Conservation (phyloP, 2,888 invertebrate genomes). For the Apantesis nais region DNA sequence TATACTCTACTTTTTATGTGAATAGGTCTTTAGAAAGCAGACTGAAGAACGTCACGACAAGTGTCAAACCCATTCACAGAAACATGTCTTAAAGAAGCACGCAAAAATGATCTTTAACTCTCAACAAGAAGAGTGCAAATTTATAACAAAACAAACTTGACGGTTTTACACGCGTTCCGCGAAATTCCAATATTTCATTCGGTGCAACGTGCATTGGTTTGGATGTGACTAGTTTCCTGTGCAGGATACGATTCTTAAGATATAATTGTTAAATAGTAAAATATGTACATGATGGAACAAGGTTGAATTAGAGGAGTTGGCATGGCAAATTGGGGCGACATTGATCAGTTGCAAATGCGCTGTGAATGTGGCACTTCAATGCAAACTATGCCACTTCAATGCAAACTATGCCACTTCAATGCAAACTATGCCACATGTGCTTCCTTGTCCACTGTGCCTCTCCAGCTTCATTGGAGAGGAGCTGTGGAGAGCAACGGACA, state of each 20-base stretch:
- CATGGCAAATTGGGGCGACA: no score
- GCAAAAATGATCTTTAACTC: slow-evolving; percentile 41
- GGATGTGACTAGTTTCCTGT: slow-evolving; percentile 42
- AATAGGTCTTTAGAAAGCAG: slow-evolving; percentile 39
- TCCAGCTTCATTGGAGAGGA: no score
- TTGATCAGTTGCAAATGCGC: no score
- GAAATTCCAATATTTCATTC: slow-evolving; percentile 71
- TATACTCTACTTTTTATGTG: slow-evolving; percentile 25
- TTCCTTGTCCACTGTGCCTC: no score
- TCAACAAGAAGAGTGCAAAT: slow-evolving; percentile 18
- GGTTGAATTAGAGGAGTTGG: no score
- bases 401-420: no score
- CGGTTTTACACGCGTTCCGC: slow-evolving; percentile 52
- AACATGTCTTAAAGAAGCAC: slow-evolving; percentile 41
- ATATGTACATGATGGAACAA: no score
- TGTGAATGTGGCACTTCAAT: no score
- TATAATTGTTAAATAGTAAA: no score
- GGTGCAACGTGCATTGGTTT: slow-evolving; percentile 59
- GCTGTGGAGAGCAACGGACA: no score
- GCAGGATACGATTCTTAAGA: background rate
- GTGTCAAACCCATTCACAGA: slow-evolving; percentile 64
- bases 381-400: no score
- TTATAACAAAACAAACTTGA: slow-evolving; percentile 28
- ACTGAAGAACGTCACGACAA: slow-evolving; percentile 65
- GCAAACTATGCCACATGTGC: no score